A percentile compares a stretch with the other conserved stretches of the same genome.
These are phyloP conservation scores for Caenorhabditis sulstoni DNA, from an alignment of 2,888 invertebrate species.

Conservation along the genomic window DNA sequence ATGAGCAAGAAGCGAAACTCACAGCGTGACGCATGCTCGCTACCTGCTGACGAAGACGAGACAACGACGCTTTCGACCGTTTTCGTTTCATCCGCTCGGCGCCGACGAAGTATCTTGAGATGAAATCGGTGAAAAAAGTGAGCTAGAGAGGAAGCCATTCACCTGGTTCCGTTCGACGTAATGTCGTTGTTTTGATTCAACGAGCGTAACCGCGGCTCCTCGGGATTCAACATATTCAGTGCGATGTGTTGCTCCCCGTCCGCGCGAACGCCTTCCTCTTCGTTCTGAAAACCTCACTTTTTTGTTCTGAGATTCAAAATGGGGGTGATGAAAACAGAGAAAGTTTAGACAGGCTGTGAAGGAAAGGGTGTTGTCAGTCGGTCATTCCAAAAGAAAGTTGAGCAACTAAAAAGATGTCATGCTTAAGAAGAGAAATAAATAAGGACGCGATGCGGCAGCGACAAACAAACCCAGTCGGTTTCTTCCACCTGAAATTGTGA, in stretches of 20 bases:
- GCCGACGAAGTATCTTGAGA: conserved; percentile 61
- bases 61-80: conserved; percentile 66
- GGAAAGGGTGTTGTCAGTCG: background rate
- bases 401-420: conserved; percentile 13
- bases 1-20: conserved; percentile 59
- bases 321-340: background rate
- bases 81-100: conserved; percentile 68
- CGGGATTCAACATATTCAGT: conserved; percentile 68
- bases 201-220: conserved; percentile 69
- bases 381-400: conserved; percentile 24
- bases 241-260: conserved; percentile 68
- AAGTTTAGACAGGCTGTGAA: conserved; percentile 6
- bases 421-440: conserved; percentile 22
- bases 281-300: conserved; percentile 34
- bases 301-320: no score
- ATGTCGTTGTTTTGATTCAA: conserved; percentile 64
- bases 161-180: conserved; percentile 66
- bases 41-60: conserved; percentile 69
- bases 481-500: conserved; percentile 57
- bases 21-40: conserved; percentile 68
- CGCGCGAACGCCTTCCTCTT: conserved; percentile 49
- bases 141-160: conserved; percentile 2
- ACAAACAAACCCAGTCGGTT: conserved; percentile 58
- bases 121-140: background rate
- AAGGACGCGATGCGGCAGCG: conserved; percentile 15